Conservation (phyloP, 2,113 vertebrate genomes). For the Proteles cristata region DNA sequence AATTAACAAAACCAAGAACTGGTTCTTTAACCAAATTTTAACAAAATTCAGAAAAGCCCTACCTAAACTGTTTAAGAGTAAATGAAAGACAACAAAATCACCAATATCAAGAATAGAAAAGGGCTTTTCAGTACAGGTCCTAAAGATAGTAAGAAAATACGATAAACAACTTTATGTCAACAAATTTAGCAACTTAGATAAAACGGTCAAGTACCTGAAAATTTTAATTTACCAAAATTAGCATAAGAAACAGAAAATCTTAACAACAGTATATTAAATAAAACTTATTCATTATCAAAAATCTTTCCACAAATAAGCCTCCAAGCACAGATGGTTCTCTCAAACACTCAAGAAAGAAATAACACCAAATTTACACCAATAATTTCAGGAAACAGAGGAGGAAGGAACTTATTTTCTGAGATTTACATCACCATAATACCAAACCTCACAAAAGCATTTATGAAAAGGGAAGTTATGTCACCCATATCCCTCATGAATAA, state of each 20-base stretch:
- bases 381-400: constrained; percentile 19
- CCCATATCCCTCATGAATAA: not conserved
- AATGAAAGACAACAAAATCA: not conserved
- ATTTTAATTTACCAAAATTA: not conserved
- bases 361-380: not conserved
- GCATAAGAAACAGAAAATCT: not conserved
- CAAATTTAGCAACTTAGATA: not conserved
- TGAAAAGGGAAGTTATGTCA: not conserved
- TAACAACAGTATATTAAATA: not conserved
- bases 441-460: not conserved
- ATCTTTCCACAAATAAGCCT: not conserved
- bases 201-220: constrained; percentile 22
- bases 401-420: not conserved
- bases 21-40: not conserved
- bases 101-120: not conserved
- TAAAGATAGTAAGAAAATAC: constrained; percentile 10
- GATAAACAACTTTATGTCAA: not conserved
- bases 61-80: not conserved
- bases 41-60: not conserved
- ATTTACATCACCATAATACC: not conserved
- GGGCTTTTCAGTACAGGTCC: not conserved
- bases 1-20: constrained; percentile 28
- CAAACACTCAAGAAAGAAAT: constrained; percentile 17
- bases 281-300: not conserved
- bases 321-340: not conserved